phyloP scores from a whole-genome alignment of 2,113 vertebrate species.

The Paramisgurnus dabryanus region DNA sequence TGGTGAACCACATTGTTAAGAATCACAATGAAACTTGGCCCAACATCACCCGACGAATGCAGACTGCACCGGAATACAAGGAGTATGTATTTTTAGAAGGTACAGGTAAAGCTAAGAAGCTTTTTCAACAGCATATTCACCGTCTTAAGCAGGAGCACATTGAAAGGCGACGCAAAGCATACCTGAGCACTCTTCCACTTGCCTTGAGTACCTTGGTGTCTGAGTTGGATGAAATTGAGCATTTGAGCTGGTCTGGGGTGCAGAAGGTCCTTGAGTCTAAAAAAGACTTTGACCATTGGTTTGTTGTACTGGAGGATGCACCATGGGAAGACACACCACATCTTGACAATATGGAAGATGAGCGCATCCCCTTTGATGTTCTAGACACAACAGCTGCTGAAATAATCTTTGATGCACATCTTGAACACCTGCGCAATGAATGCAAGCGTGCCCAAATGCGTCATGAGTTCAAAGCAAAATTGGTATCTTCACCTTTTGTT shows the following conservation, averaged over 20 bases:
- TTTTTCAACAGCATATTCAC: constrained; percentile 90
- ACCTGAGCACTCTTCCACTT: constrained; percentile 84
- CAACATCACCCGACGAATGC: constrained; percentile 84
- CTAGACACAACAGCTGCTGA: constrained; percentile 85
- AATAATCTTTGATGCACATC: constrained; percentile 84
- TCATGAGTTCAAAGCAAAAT: constrained; percentile 86
- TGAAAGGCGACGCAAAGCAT: constrained; percentile 85
- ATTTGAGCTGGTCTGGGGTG: constrained; percentile 83
- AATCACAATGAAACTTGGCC: constrained; percentile 91
- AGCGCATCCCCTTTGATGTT: constrained; percentile 91
- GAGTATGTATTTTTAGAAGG: constrained; percentile 96
- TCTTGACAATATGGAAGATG: constrained; percentile 85
- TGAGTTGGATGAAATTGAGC: constrained; percentile 90
- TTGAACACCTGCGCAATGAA: constrained; percentile 88
- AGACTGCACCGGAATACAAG: constrained; percentile 85
- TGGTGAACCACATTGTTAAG: constrained; percentile 91
- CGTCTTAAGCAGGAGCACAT: constrained; percentile 93
- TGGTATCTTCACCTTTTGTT: constrained; percentile 88
- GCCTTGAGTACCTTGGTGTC: constrained; percentile 90
- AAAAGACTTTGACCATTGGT: constrained; percentile 90
- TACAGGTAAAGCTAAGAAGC: constrained; percentile 92
- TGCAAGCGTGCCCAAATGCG: constrained; percentile 88
- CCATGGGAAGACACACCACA: constrained; percentile 92
- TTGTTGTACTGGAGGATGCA: constrained; percentile 91
- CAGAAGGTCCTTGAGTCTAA: constrained; percentile 91